Percentiles rank a stretch among this genome's conserved stretches.
These are phyloP conservation scores for Lagopus muta DNA, from an alignment of 2,113 vertebrate genomes.

Conservation along the genomic window DNA sequence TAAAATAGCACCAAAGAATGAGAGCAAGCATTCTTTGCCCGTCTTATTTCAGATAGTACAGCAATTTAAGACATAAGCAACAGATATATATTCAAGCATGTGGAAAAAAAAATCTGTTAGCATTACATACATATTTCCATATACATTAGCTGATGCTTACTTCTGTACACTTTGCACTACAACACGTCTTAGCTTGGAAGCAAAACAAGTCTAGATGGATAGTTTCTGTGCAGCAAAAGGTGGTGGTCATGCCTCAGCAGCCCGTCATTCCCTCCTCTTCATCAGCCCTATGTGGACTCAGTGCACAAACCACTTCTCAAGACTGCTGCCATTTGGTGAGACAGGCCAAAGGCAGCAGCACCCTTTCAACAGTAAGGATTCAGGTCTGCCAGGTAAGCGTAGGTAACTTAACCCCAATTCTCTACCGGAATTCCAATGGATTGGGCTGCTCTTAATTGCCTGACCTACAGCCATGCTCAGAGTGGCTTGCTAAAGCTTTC, in stretches of 20 bases:
- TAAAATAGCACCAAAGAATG: not conserved
- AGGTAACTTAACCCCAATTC: not conserved
- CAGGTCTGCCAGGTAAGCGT: not conserved
- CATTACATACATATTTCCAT: not conserved
- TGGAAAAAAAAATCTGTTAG: not conserved
- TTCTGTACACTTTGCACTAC: not conserved
- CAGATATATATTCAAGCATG: not conserved
- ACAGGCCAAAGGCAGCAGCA: not conserved
- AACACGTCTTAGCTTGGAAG: not conserved
- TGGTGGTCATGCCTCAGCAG: not conserved
- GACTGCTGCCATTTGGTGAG: not conserved
- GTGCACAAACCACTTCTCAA: not conserved
- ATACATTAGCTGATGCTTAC: not conserved
- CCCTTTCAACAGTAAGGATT: not conserved
- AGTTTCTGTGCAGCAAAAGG: not conserved
- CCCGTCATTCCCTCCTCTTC: not conserved
- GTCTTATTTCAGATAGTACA: not conserved
- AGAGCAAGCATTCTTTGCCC: not conserved
- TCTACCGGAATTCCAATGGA: not conserved
- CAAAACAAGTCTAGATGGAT: not conserved
- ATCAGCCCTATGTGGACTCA: rapidly evolving
- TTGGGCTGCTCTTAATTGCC: not conserved
- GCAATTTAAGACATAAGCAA: not conserved
- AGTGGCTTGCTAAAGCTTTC: not conserved
- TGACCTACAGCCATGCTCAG: not conserved